Evolutionary conservation across 53 echinoderm and acorn worm genomes (phyloP), one percentile per base, ranked within the genome.

Genomic region (Antedon mediterranea): DNA sequence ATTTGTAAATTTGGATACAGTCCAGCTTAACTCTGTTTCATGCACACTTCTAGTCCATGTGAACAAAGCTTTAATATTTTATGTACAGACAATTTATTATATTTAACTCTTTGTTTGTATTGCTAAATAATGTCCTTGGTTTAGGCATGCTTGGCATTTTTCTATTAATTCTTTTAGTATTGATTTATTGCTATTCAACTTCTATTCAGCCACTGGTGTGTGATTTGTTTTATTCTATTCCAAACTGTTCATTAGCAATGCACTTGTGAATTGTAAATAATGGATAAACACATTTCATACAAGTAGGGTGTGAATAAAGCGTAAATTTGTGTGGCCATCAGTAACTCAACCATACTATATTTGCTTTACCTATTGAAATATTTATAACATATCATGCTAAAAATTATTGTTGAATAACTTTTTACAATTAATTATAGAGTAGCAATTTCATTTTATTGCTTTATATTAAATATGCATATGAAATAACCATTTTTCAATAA

Each of bases 241-340:
- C 23, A 57, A 57, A 13, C 11, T 18, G 2, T 26, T 57, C 57
- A 57, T 57, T 57, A 57, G 57, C 57, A 57, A 57, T 57, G 9
- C 57, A 57, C 57, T 57, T 57, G 57, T 57, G 57, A 57, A n/a
- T n/a, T n/a, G n/a, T n/a, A n/a, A n/a, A 57, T 57, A 57, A 57
- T 57, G 23, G 20, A 57, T 57, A 57, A 57, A 57, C 57, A 57
- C 57, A 18, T 57, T 15, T 57, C 7, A 57, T 57, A 57, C 57
- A 57, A 3, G 57, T 18, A 57, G 3, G 23, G 57, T 57, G 57
- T 57, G 57, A 57, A 57, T 8, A 57, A 57, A 57, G 57, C 57
- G 57, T 57, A 26, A 57, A 57, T 57, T 57, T 57, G 23, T 57
- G 57, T 57, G 23, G 23, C 57, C 57, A 57, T 15, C 20, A 26